These are phyloP conservation scores for Prunella himalayana DNA, from an alignment of 2,113 vertebrate species.

Conservation along the genomic window DNA sequence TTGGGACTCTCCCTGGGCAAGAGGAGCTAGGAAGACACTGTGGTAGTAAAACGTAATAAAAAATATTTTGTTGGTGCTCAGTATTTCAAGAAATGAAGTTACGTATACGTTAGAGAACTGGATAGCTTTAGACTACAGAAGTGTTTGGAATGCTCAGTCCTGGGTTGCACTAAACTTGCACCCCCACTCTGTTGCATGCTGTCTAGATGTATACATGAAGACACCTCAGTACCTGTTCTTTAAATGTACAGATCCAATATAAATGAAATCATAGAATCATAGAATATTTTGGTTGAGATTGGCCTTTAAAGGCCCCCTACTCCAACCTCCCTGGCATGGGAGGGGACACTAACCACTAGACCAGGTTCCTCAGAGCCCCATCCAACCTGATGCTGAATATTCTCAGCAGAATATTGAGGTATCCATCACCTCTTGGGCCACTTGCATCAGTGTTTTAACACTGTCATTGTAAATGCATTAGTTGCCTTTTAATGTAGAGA, in stretches of 20 bases:
- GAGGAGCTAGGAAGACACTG: background rate
- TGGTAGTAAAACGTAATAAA: background rate
- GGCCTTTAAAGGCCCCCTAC: background rate
- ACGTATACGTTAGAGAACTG: background rate
- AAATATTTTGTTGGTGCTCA: background rate
- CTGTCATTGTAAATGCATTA: background rate
- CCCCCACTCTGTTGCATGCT: accelerated
- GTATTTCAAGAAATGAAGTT: background rate
- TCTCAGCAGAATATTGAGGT: background rate
- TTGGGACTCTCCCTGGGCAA: background rate
- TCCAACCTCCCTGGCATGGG: background rate
- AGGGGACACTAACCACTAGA: background rate
- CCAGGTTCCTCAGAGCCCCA: background rate
- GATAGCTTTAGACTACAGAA: background rate
- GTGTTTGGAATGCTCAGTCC: background rate
- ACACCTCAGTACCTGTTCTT: background rate
- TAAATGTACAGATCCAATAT: background rate
- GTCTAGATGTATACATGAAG: background rate
- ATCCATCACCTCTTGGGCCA: background rate
- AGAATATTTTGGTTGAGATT: background rate
- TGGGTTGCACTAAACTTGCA: background rate
- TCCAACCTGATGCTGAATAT: background rate
- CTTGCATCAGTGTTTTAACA: background rate
- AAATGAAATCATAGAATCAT: background rate
- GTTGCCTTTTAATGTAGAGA: background rate